A percentile compares a stretch with the other conserved stretches of the same genome.
Evolutionary conservation across 2,888 invertebrate species (phyloP).

Genomic region (Erpobdella octoculata): DNA sequence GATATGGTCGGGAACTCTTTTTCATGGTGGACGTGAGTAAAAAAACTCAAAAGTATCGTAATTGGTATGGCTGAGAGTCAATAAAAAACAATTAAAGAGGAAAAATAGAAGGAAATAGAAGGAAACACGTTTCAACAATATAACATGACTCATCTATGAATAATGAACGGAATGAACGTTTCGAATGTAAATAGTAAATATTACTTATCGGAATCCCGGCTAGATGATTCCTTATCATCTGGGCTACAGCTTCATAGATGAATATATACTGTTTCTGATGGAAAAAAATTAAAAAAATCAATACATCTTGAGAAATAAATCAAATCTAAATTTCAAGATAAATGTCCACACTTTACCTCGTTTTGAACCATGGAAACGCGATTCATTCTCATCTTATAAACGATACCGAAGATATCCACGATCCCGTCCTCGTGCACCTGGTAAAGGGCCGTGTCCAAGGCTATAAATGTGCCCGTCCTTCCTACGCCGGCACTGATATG

Average conservation of each 20-base stretch:
- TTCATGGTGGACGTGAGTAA: too few species aligned
- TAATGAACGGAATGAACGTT: too few species aligned
- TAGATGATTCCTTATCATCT: slow-evolving; percentile 15
- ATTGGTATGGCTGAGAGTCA: too few species aligned
- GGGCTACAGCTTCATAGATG: slow-evolving; percentile 17
- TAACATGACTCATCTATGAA: too few species aligned
- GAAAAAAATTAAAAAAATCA: background rate
- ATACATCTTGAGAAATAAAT: background rate
- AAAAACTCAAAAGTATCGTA: too few species aligned
- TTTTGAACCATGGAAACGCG: slow-evolving; percentile 29
- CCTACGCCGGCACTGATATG: slow-evolving; percentile 28
- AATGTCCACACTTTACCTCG: slow-evolving; percentile 15
- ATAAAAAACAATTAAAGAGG: too few species aligned
- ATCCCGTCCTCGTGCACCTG: slow-evolving; percentile 25
- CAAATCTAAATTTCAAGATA: background rate
- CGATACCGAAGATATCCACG: slow-evolving; percentile 52
- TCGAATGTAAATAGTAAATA: too few species aligned
- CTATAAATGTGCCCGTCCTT: slow-evolving; percentile 28
- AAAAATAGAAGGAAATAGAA: too few species aligned
- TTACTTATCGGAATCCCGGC: too few species aligned
- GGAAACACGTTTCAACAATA: too few species aligned
- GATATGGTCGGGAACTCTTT: too few species aligned
- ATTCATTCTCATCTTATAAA: slow-evolving; percentile 30
- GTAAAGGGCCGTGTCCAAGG: slow-evolving; percentile 19
- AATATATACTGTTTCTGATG: slow-evolving; percentile 26